phyloP scores from a whole-genome alignment of 1,140 invertebrate species.

The Archegozetes longisetosus region DNA sequence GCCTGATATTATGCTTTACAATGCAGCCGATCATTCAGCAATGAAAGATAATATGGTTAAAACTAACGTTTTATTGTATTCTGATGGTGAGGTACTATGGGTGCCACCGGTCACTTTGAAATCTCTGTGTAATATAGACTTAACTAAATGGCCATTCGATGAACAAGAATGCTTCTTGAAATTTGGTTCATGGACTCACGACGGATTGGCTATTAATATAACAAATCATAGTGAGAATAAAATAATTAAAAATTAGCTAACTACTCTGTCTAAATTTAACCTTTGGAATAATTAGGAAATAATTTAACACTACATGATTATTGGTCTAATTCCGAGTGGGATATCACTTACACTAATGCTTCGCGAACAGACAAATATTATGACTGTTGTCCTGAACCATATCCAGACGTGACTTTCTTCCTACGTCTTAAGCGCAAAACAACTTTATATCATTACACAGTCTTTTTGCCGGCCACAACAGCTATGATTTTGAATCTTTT shows the following conservation, averaged over 20 bases:
- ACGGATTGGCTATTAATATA: slow-evolving; percentile 38
- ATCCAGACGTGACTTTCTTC: slow-evolving; percentile 89
- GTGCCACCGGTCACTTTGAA: slow-evolving; percentile 78
- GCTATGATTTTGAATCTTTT: slow-evolving; percentile 5
- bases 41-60: slow-evolving; percentile 5
- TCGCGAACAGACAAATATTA: slow-evolving; percentile 54
- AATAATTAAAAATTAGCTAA: not conserved
- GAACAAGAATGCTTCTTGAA: slow-evolving; percentile 91
- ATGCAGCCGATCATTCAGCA: not conserved
- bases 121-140: slow-evolving; percentile 92
- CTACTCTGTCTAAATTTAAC: not conserved
- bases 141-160: slow-evolving; percentile 87
- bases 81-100: slow-evolving; percentile 51
- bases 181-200: slow-evolving; percentile 96
- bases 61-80: slow-evolving; percentile 79
- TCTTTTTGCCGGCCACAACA: not conserved
- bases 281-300: not conserved
- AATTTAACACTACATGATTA: not conserved
- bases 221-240: not conserved
- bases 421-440: slow-evolving; percentile 88
- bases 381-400: slow-evolving; percentile 48
- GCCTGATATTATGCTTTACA: slow-evolving; percentile 8
- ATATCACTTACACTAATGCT: slow-evolving; percentile 80
- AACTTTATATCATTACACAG: slow-evolving; percentile 55
- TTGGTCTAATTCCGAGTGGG: slow-evolving; percentile 72